Evolutionary conservation across 2,888 invertebrate genomes (phyloP).

Genomic region (Drosophila sordidapex): DNA sequence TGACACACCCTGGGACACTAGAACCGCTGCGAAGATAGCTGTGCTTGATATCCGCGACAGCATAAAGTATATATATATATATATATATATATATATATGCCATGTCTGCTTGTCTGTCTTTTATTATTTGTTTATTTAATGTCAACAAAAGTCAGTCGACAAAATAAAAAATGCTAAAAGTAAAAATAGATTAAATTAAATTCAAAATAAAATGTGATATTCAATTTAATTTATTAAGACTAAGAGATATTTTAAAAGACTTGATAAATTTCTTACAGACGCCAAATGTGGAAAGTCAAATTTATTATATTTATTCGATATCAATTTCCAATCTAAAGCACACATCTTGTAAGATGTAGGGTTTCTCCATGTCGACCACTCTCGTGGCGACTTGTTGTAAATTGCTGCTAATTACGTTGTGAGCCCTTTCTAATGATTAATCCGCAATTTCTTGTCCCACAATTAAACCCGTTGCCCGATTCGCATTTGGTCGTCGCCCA

Average conservation of each 20-base stretch:
- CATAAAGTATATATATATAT: not conserved
- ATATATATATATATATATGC: not conserved
- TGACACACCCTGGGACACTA: not conserved
- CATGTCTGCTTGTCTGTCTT: not conserved
- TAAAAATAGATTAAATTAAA: not conserved
- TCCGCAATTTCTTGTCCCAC: slow-evolving; percentile 45
- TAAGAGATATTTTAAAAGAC: not conserved
- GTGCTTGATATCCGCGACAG: not conserved
- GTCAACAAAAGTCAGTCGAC: not conserved
- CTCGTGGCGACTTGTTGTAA: slow-evolving; percentile 10
- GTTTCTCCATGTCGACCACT: not conserved
- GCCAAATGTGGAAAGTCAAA: not conserved
- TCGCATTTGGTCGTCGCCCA: slow-evolving; percentile 27
- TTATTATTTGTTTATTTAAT: not conserved
- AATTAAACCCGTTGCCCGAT: slow-evolving; percentile 53
- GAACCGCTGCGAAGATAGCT: not conserved
- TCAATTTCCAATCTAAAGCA: not conserved
- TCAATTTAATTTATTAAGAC: not conserved
- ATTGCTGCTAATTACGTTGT: slow-evolving; percentile 46
- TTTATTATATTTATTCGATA: not conserved
- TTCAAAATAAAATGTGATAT: not conserved
- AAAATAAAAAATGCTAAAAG: not conserved
- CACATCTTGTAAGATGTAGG: not conserved
- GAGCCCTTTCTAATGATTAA: slow-evolving; percentile 38
- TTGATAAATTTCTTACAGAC: not conserved